A percentile compares a stretch with the other conserved stretches of the same genome.
Evolutionary conservation across 2,113 vertebrate species (phyloP).

Genomic region (Cricetomys ansorgei): DNA sequence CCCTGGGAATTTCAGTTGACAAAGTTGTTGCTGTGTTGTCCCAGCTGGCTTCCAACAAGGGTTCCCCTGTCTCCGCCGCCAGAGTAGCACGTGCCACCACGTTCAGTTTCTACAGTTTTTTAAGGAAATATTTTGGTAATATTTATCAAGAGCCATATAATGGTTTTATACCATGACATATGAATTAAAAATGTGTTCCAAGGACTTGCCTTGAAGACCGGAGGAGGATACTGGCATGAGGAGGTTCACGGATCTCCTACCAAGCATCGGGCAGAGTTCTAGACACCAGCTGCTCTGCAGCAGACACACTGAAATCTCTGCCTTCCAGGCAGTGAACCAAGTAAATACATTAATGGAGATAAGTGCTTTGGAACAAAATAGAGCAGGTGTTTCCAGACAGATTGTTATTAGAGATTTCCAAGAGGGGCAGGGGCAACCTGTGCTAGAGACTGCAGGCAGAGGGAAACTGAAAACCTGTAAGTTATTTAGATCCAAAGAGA

Average conservation of each 20-base stretch:
- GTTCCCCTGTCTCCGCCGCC: neutral
- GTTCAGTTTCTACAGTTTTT: neutral
- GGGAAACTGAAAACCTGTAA: slow-evolving; percentile 21
- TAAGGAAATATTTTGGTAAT: slow-evolving; percentile 37
- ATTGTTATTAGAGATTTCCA: slow-evolving; percentile 14
- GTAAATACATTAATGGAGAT: neutral
- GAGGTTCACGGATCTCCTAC: neutral
- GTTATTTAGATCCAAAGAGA: slow-evolving; percentile 34
- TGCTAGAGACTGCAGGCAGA: neutral
- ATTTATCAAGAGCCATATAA: neutral
- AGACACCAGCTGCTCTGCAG: neutral
- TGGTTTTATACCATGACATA: neutral
- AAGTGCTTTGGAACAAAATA: slow-evolving; percentile 35
- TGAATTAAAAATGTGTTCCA: slow-evolving; percentile 43
- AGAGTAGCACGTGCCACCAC: neutral
- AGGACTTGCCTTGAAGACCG: neutral
- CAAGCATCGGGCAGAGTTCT: neutral
- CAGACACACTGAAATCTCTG: slow-evolving; percentile 37
- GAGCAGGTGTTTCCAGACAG: neutral
- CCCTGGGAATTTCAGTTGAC: neutral
- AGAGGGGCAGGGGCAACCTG: no score
- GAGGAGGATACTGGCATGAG: neutral
- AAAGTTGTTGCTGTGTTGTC: neutral
- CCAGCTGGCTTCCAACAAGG: neutral
- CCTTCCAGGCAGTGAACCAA: slow-evolving; percentile 30